A percentile compares a stretch with the other conserved stretches of the same genome.
Conservation (phyloP, 2,888 invertebrate species). For the Myathropa florea region DNA sequence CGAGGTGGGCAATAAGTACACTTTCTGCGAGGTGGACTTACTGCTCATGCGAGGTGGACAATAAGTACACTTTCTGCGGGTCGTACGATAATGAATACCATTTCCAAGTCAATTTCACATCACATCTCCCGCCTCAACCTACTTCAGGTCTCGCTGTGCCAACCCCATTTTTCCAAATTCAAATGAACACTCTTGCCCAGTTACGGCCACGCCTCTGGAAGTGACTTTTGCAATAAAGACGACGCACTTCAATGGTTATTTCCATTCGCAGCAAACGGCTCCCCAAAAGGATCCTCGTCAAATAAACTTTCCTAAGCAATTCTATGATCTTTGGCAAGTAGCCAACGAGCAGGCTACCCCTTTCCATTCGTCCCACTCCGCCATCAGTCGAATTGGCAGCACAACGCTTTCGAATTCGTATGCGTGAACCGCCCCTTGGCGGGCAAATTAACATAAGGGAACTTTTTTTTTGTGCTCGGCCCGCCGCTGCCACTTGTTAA, state of each 20-base stretch:
- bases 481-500: slow-evolving; percentile 57
- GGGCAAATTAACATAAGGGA: slow-evolving; percentile 56
- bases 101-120: background rate
- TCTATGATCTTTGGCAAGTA: background rate
- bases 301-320: background rate
- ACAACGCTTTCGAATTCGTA: slow-evolving; percentile 48
- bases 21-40: too few relatives aligned
- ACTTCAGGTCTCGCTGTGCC: background rate
- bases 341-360: background rate
- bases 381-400: background rate
- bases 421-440: slow-evolving; percentile 44
- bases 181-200: background rate
- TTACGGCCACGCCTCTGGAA: background rate
- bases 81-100: too few relatives aligned
- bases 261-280: background rate
- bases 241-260: background rate
- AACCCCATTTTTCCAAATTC: background rate
- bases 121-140: background rate
- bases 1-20: too few relatives aligned
- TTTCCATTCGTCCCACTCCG: background rate
- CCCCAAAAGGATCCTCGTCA: background rate
- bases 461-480: background rate
- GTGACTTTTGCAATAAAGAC: background rate
- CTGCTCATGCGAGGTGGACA: too few relatives aligned
- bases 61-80: too few relatives aligned